Percentiles rank a stretch among this genome's conserved stretches.
These are phyloP conservation scores for Taenioides sp. DNA, from an alignment of 2,797 vertebrate species.

Conservation along the genomic window DNA sequence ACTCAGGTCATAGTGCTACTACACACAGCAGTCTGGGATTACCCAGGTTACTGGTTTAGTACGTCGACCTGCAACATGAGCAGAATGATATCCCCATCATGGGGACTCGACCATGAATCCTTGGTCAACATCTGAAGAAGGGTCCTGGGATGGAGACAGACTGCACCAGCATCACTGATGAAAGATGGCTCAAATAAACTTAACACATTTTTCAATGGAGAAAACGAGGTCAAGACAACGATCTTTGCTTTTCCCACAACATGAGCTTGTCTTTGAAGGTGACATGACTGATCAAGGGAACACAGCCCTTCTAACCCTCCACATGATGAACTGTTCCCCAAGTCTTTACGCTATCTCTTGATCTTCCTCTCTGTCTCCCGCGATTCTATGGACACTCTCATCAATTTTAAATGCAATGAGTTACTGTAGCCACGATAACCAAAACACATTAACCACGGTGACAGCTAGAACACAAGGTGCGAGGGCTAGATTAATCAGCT, in stretches of 20 bases:
- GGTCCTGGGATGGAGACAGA: neutral
- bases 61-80: neutral
- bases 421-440: constrained; percentile 49
- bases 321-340: neutral
- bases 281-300: constrained; percentile 27
- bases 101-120: neutral
- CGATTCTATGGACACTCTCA: constrained; percentile 24
- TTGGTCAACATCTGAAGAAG: neutral
- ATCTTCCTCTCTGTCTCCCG: constrained; percentile 6
- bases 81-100: neutral
- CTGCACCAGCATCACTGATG: neutral
- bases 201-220: neutral
- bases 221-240: neutral
- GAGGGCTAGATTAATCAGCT: constrained; percentile 52
- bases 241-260: neutral
- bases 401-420: constrained; percentile 47
- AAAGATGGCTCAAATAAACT: neutral
- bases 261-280: constrained; percentile 8
- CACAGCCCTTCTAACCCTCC: neutral
- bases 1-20: no score
- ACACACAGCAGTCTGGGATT: no score
- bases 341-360: constrained; percentile 14
- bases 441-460: constrained; percentile 64
- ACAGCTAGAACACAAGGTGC: constrained; percentile 54
- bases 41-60: neutral